Conservation (phyloP, 2,888 invertebrate species). For the Drosophila koepferae region DNA sequence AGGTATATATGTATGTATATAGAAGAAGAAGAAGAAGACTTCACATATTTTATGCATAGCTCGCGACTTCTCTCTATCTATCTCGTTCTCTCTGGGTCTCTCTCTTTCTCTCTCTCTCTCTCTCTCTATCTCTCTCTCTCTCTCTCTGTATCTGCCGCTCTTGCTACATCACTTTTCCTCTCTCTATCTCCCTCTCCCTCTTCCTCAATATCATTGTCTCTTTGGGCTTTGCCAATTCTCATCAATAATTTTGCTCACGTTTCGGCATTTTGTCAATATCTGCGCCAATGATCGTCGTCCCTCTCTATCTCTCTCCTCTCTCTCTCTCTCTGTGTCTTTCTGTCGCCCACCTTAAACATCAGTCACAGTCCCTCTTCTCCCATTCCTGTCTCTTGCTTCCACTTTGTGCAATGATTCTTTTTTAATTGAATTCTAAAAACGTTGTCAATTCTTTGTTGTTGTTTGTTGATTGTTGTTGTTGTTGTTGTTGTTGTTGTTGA, state of each 20-base stretch:
- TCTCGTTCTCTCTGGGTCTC: conserved; percentile 3
- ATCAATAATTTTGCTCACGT: conserved; percentile 84
- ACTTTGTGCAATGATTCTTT: conserved; percentile 83
- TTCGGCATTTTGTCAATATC: conserved; percentile 85
- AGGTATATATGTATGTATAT: neutral
- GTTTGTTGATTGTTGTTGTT: conserved; percentile 24
- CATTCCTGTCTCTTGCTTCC: neutral
- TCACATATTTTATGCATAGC: conserved; percentile 50
- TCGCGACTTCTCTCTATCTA: conserved; percentile 26
- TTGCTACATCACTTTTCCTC: neutral
- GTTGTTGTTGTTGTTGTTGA: conserved; percentile 43
- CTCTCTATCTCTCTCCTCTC: neutral
- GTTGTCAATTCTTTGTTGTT: conserved; percentile 67
- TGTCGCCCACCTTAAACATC: conserved; percentile 14
- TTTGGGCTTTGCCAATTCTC: conserved; percentile 69
- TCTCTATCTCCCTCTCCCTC: neutral
- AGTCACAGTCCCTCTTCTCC: neutral
- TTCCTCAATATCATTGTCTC: neutral
- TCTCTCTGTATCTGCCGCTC: neutral
- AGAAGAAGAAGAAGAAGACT: neutral
- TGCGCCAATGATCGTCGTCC: conserved; percentile 76
- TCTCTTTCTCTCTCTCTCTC: conserved; percentile 11
- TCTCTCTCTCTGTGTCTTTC: neutral
- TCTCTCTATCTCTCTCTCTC: conserved; percentile 1
- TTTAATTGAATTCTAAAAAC: conserved; percentile 84